Evolutionary conservation across 2,888 invertebrate genomes (phyloP), one percentile per base, ranked within the genome.

Genomic region (Pasiphila rectangulata): DNA sequence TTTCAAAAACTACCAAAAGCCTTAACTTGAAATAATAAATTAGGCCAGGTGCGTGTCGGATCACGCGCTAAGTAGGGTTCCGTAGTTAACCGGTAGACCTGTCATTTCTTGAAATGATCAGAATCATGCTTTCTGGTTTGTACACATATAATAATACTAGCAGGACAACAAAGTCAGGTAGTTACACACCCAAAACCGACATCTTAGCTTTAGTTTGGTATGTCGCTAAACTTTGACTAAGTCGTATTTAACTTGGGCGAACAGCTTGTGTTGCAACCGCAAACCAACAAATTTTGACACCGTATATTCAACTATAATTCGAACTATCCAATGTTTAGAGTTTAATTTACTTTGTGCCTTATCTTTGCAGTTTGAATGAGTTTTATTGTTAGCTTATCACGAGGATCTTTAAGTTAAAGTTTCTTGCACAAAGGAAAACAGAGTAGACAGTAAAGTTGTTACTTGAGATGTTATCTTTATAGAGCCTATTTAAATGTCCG

Each of bases 261-360:
- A 74, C 81, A 80, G 83, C 83, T 80, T 84, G 82, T 75, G 75
- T 76, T 75, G 72, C 70, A 68, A 77, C 83, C 83, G 72, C 83
- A 79, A 74, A 78, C 82, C 75, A 79, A 82, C 80, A 79, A 80
- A 85, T 83, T 85, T 83, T 83, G 81, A 82, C 81, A 81, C 78
- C 69, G 69, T 74, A 58, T 66, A 72, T 65, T 69, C 69, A 63
- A 57, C 69, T 72, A 72, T 24, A 34, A 34, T 27, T 40, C 30
- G 10, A 37, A 43, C 35, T 25, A 47, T 48, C 43, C 56, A 32
- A 16, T 34, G 12, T 23, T 46, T 46, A 36, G 34, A 60, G 65
- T 69, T 70, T 68, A 74, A 75, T 74, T 72, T 67, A 69, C 70
- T 70, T 76, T 63, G 55, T 41, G 41, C 46, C 54, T 48, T 69